Percentiles rank a stretch among this genome's conserved stretches.
Conservation (phyloP, 2,113 vertebrate species). For the Corydoras maculifer region DNA sequence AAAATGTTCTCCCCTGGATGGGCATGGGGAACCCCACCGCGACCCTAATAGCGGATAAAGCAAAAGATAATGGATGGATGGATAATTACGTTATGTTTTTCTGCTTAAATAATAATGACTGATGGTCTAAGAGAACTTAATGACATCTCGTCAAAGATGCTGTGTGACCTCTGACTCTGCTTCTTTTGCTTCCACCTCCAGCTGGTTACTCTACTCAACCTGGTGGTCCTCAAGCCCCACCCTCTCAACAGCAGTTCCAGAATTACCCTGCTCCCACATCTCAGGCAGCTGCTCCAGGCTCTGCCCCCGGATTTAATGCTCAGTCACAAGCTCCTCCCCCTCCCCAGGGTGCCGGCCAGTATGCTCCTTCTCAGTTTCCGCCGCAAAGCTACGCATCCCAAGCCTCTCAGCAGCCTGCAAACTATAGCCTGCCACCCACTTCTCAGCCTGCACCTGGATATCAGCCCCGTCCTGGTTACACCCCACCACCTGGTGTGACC, state of each 20-base stretch:
- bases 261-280: slow-evolving; percentile 79
- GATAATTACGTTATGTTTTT: no score
- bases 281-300: slow-evolving; percentile 71
- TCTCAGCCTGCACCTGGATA: slow-evolving; percentile 74
- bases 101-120: no score
- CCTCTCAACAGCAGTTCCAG: slow-evolving; percentile 86
- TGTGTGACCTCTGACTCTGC: not conserved
- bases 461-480: slow-evolving; percentile 83
- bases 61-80: no score
- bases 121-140: no score
- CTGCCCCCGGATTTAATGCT: slow-evolving; percentile 56
- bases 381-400: slow-evolving; percentile 88
- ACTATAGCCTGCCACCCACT: slow-evolving; percentile 76
- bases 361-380: slow-evolving; percentile 77
- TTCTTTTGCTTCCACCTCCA: slow-evolving; percentile 40
- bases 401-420: slow-evolving; percentile 75
- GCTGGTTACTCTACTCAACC: slow-evolving; percentile 84
- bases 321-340: slow-evolving; percentile 69
- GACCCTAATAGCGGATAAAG: no score
- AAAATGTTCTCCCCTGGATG: no score
- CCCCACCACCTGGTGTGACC: slow-evolving; percentile 77
- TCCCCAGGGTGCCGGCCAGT: slow-evolving; percentile 76
- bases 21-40: no score
- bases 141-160: no score
- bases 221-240: slow-evolving; percentile 72